Conservation (phyloP, 2,888 invertebrate genomes). For the Parnassius mnemosyne region DNA sequence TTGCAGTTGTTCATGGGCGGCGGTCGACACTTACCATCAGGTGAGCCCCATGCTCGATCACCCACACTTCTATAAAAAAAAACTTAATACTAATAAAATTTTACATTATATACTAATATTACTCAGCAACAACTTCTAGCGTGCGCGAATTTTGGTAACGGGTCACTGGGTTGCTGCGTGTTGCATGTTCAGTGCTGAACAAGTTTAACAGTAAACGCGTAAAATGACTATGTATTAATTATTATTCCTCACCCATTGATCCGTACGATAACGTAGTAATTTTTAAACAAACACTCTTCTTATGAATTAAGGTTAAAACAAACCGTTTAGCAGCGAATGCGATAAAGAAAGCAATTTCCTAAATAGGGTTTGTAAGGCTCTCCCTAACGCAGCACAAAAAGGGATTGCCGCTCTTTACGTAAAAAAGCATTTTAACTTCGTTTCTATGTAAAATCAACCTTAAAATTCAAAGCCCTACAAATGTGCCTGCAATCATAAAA, state of each 20-base stretch:
- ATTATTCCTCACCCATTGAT: background rate
- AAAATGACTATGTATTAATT: too few relatives aligned
- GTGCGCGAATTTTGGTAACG: too few relatives aligned
- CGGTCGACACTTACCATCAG: too few relatives aligned
- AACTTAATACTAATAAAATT: too few relatives aligned
- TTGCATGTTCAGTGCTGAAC: too few relatives aligned
- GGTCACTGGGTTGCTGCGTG: too few relatives aligned
- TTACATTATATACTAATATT: too few relatives aligned
- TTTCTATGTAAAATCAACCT: conserved; percentile 9
- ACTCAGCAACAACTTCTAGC: too few relatives aligned
- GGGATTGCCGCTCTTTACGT: conserved; percentile 29
- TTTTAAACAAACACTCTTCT: conserved; percentile 17
- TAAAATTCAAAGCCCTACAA: background rate
- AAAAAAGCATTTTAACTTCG: conserved; percentile 21
- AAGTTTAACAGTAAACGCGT: too few relatives aligned
- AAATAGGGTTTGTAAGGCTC: conserved; percentile 33
- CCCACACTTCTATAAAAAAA: too few relatives aligned
- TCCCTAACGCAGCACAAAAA: conserved; percentile 32
- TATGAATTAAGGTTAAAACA: conserved; percentile 21
- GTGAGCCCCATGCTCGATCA: too few relatives aligned
- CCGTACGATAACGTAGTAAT: conserved; percentile 1
- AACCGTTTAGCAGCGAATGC: conserved; percentile 25
- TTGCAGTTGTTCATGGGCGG: too few relatives aligned
- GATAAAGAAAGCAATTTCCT: conserved; percentile 36
- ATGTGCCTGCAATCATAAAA: background rate